phyloP scores from a whole-genome alignment of 2,113 vertebrate species.

The Gorsachius goisagi region DNA sequence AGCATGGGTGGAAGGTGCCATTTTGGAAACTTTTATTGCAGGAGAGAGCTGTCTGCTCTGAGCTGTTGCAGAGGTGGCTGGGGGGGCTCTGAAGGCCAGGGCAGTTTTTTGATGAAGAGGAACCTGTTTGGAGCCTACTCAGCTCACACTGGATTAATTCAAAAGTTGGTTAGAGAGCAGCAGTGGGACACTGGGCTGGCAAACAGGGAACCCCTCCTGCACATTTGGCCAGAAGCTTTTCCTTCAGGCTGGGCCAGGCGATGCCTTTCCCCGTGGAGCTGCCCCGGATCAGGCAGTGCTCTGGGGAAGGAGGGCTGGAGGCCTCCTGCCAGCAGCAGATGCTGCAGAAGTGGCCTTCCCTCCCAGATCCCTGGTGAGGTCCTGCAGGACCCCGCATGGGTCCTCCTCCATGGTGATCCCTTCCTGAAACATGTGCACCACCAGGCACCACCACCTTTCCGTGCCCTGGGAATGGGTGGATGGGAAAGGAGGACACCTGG shows the following conservation, averaged over 20 bases:
- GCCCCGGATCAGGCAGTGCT: accelerated
- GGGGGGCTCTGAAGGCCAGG: too few species aligned
- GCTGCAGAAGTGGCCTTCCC: neutral
- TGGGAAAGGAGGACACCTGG: accelerated
- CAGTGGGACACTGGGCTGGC: neutral
- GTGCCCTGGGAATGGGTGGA: neutral
- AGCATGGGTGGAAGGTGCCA: neutral
- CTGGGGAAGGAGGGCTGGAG: neutral
- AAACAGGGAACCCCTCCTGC: neutral
- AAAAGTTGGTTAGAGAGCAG: neutral
- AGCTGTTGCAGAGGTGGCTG: neutral
- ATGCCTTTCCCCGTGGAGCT: neutral
- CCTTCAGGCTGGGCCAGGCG: neutral
- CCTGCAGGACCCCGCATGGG: neutral
- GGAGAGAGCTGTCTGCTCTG: neutral
- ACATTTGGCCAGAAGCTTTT: neutral
- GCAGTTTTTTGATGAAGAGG: neutral
- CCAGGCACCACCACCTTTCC: neutral
- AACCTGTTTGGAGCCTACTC: neutral
- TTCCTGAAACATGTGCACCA: neutral
- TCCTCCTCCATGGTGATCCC: neutral
- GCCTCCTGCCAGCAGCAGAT: neutral
- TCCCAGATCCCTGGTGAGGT: neutral
- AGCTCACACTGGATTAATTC: neutral
- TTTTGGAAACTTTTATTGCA: neutral